Conservation (phyloP, 1,140 invertebrate species). For the Aphelenchoides fujianensis region DNA sequence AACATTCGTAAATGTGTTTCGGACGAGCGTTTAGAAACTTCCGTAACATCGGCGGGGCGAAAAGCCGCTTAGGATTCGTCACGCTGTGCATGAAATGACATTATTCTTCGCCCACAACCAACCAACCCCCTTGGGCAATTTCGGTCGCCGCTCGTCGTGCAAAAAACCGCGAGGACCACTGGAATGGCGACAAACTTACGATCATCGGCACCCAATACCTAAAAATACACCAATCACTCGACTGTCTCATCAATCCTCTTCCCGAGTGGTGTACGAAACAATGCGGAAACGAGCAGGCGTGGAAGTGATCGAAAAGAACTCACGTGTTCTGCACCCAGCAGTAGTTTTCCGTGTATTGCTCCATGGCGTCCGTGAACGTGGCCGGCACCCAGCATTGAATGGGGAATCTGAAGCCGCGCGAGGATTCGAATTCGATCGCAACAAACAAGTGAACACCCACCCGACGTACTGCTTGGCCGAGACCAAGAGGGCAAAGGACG, state of each 20-base stretch:
- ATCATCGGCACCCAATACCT: constrained; percentile 61
- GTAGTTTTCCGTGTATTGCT: constrained; percentile 62
- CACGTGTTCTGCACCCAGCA: constrained; percentile 62
- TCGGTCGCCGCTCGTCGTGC: not conserved
- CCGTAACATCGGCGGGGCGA: not conserved
- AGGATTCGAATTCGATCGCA: no score
- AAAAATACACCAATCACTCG: no score
- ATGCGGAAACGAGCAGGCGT: no score
- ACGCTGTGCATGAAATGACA: not conserved
- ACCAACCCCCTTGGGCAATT: constrained; percentile 1
- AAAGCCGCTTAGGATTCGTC: not conserved
- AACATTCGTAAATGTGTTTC: not conserved
- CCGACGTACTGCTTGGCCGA: constrained; percentile 62
- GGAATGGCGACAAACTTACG: constrained; percentile 27
- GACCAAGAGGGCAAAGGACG: constrained; percentile 60
- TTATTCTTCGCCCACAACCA: no score
- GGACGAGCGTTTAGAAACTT: constrained; percentile 3
- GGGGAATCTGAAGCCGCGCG: constrained; percentile 48
- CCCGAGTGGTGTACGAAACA: no score
- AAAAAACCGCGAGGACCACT: not conserved
- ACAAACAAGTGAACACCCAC: constrained; percentile 9
- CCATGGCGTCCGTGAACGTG: constrained; percentile 63
- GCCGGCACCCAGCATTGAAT: constrained; percentile 63
- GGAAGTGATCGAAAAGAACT: no score
- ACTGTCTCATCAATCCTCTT: no score